Evolutionary conservation across 2,888 invertebrate species (phyloP).

Genomic region (Cremastinae sp.): DNA sequence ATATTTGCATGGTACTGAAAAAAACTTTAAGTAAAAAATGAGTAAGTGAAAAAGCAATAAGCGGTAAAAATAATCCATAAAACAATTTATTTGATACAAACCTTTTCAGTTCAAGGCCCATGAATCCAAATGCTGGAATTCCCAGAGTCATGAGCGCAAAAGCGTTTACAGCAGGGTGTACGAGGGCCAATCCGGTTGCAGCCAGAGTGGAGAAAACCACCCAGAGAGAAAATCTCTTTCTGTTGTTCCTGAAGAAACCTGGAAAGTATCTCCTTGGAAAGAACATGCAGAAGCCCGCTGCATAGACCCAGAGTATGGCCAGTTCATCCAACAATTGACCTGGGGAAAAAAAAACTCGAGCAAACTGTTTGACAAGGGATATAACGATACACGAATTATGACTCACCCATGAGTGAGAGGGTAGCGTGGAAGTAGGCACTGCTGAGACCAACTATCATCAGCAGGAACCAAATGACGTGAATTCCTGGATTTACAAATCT

Average conservation of each 20-base stretch:
- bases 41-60: conserved; percentile 9
- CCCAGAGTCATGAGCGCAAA: conserved; percentile 90
- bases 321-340: conserved; percentile 91
- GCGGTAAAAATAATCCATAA: conserved; percentile 6
- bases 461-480: conserved; percentile 90
- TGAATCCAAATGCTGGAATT: conserved; percentile 86
- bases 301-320: conserved; percentile 91
- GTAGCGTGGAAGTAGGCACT: conserved; percentile 94
- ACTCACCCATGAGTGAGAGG: conserved; percentile 86
- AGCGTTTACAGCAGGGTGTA: conserved; percentile 91
- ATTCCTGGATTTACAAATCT: conserved; percentile 89
- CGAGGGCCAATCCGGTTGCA: conserved; percentile 86
- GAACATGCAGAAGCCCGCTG: conserved; percentile 89
- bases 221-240: conserved; percentile 84
- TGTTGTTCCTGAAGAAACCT: conserved; percentile 84
- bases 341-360: conserved; percentile 68
- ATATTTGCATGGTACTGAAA: conserved; percentile 24
- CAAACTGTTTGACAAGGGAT: background rate
- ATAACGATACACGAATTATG: conserved; percentile 1
- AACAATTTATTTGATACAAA: conserved; percentile 70
- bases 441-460: conserved; percentile 89
- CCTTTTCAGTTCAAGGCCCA: conserved; percentile 87
- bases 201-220: conserved; percentile 84
- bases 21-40: conserved; percentile 23
- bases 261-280: conserved; percentile 87